These are phyloP conservation scores for Suricata suricatta DNA, from an alignment of 2,113 vertebrate genomes.

Conservation along the genomic window DNA sequence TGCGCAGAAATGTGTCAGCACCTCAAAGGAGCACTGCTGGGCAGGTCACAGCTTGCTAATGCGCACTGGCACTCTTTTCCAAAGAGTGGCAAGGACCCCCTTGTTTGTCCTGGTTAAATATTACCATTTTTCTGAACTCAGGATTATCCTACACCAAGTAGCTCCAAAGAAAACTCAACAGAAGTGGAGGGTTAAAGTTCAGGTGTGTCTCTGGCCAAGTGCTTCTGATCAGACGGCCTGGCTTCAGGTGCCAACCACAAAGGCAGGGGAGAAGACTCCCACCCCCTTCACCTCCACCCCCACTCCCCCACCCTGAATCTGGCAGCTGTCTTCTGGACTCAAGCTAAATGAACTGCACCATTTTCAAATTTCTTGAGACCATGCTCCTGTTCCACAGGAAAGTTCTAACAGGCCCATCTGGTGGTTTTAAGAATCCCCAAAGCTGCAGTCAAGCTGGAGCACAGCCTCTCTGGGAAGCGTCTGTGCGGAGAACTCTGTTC, in stretches of 20 bases:
- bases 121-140: constrained; percentile 3
- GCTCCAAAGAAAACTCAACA: background rate
- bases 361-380: constrained; percentile 17
- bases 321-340: background rate
- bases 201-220: background rate
- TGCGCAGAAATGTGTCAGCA: background rate
- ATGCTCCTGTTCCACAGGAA: background rate
- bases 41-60: background rate
- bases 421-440: background rate
- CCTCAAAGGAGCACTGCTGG: background rate
- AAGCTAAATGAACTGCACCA: background rate
- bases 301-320: too few species aligned
- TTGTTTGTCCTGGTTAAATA: constrained; percentile 47
- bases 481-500: background rate
- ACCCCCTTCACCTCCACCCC: background rate
- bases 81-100: background rate
- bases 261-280: background rate
- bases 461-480: background rate
- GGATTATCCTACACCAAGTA: background rate
- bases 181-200: background rate
- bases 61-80: background rate
- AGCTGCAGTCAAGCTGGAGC: background rate
- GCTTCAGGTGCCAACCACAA: background rate
- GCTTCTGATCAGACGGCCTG: background rate
- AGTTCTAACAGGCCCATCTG: background rate